A percentile compares a stretch with the other conserved stretches of the same genome.
Conservation (phyloP, 2,113 vertebrate genomes). For the Gallinago paraguaiae region DNA sequence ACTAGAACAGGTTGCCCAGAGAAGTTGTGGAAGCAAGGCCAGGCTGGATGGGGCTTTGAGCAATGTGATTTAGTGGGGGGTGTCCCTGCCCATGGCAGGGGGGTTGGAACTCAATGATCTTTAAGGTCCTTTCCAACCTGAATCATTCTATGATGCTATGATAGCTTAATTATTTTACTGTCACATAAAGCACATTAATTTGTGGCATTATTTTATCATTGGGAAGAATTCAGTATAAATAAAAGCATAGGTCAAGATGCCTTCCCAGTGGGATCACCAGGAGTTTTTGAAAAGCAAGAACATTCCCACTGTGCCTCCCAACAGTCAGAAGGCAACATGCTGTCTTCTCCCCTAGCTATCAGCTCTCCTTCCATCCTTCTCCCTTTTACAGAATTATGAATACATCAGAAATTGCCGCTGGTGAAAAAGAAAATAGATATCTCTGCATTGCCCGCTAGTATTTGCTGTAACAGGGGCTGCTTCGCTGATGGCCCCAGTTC, state of each 20-base stretch:
- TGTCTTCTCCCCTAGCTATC: background rate
- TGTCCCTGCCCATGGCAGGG: too few relatives aligned
- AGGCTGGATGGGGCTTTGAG: too few relatives aligned
- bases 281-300: background rate
- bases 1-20: too few relatives aligned
- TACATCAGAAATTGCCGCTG: background rate
- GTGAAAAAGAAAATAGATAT: background rate
- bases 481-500: background rate
- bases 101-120: too few relatives aligned
- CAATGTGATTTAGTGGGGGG: too few relatives aligned
- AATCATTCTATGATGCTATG: too few relatives aligned
- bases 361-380: background rate
- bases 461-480: background rate
- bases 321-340: background rate
- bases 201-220: conserved; percentile 2
- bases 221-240: background rate
- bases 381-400: background rate
- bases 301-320: background rate
- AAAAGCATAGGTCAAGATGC: background rate
- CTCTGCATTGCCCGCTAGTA: background rate
- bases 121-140: too few relatives aligned
- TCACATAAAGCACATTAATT: background rate
- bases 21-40: too few relatives aligned
- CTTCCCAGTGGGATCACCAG: background rate
- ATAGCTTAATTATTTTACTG: background rate